A percentile compares a stretch with the other conserved stretches of the same genome.
phyloP scores from a whole-genome alignment of 2,888 invertebrate species.

The Panzeria rudis region DNA sequence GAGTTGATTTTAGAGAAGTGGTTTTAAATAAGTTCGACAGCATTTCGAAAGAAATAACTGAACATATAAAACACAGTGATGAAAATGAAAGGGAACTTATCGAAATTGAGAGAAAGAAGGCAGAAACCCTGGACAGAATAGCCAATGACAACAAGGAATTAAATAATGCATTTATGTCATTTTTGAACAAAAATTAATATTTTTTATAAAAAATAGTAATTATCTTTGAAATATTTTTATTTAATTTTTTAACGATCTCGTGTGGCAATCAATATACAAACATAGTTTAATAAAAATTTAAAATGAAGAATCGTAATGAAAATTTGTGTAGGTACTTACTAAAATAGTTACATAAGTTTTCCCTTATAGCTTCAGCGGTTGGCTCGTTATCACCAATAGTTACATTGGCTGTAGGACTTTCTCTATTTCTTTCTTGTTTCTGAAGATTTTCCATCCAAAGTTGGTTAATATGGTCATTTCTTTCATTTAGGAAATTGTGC shows the following conservation, averaged over 20 bases:
- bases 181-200: not conserved
- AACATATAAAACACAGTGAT: conserved; percentile 3
- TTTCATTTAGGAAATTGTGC: conserved; percentile 19
- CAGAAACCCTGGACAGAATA: not conserved
- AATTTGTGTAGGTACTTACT: conserved; percentile 26
- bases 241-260: not conserved
- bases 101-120: conserved; percentile 4
- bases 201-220: conserved; percentile 1
- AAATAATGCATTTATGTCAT: not conserved
- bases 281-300: conserved; percentile 13
- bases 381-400: conserved; percentile 17
- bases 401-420: conserved; percentile 8
- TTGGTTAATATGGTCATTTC: conserved; percentile 31
- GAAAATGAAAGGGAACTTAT: conserved; percentile 15
- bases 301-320: not conserved
- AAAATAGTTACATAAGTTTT: conserved; percentile 25
- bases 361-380: conserved; percentile 33
- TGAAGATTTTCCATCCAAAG: conserved; percentile 34
- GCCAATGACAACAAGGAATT: not conserved
- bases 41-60: conserved; percentile 6
- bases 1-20: conserved; percentile 3
- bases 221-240: not conserved
- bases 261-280: not conserved
- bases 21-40: conserved; percentile 2
- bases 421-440: conserved; percentile 20